Evolutionary conservation across 2,888 invertebrate genomes (phyloP).

Genomic region (Drosophila buzzatii): DNA sequence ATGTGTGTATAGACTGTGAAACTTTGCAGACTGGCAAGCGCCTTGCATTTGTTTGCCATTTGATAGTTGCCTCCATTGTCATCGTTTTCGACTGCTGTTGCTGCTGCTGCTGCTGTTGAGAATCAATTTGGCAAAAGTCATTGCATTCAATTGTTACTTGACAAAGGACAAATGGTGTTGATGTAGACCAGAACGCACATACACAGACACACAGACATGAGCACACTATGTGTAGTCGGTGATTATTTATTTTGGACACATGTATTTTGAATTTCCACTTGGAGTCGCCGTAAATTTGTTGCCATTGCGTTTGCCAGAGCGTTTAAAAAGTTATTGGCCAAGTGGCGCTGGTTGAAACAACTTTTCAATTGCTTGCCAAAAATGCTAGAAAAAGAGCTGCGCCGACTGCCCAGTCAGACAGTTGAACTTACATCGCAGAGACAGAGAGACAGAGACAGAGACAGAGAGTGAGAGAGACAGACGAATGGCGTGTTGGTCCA

Average conservation of each 20-base stretch:
- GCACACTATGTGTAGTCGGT: slow-evolving; percentile 21
- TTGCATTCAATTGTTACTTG: slow-evolving; percentile 80
- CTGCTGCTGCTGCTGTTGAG: slow-evolving; percentile 54
- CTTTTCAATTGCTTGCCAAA: slow-evolving; percentile 78
- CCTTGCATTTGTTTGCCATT: slow-evolving; percentile 66
- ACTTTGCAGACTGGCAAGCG: slow-evolving; percentile 58
- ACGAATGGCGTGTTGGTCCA: slow-evolving; percentile 25
- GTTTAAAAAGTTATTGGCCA: slow-evolving; percentile 79
- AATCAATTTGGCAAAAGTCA: slow-evolving; percentile 80
- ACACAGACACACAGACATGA: slow-evolving; percentile 11
- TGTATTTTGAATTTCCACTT: slow-evolving; percentile 68
- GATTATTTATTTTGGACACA: slow-evolving; percentile 80
- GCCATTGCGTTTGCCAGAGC: slow-evolving; percentile 62
- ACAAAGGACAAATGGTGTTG: slow-evolving; percentile 81
- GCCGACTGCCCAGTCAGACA: slow-evolving; percentile 5
- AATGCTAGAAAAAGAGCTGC: slow-evolving; percentile 24
- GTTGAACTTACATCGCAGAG: slow-evolving; percentile 1
- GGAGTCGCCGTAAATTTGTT: slow-evolving; percentile 60
- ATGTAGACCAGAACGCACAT: slow-evolving; percentile 47
- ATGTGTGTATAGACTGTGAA: slow-evolving; percentile 28
- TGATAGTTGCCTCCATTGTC: slow-evolving; percentile 57
- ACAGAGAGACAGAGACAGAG: slow-evolving; percentile 8
- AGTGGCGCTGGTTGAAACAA: slow-evolving; percentile 58
- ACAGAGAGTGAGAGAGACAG: slow-evolving; percentile 2
- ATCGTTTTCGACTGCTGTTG: slow-evolving; percentile 42